Percentiles rank a stretch among this genome's conserved stretches.
Conservation (phyloP, 2,888 invertebrate genomes). For the Sthenelais limicola region DNA sequence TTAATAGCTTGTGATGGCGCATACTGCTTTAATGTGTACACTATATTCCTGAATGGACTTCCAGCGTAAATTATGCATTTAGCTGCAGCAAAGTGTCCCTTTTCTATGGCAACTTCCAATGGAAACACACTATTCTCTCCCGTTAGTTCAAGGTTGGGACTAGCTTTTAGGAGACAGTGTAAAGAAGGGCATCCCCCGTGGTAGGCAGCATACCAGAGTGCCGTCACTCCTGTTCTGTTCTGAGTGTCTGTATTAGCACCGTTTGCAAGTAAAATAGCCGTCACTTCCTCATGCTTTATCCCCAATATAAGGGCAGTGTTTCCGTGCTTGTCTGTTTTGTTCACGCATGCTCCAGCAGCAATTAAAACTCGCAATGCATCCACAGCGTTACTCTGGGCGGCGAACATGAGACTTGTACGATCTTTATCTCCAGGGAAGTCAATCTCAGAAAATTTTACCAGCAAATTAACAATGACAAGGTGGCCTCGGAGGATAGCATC, state of each 20-base stretch:
- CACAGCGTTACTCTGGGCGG: conserved; percentile 4
- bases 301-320: conserved; percentile 28
- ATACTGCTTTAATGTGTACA: conserved; percentile 3
- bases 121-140: conserved; percentile 11
- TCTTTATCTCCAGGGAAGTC: conserved; percentile 16
- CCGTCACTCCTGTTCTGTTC: conserved; percentile 8
- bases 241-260: conserved; percentile 13
- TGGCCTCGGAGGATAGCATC: conserved; percentile 28
- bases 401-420: conserved; percentile 19
- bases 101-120: conserved; percentile 14
- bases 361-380: conserved; percentile 12
- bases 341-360: not conserved
- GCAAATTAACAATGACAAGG: conserved; percentile 9
- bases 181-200: not conserved
- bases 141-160: conserved; percentile 8
- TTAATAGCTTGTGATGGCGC: not conserved
- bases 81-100: conserved; percentile 25
- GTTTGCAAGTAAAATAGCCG: not conserved
- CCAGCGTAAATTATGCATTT: conserved; percentile 29
- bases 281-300: not conserved
- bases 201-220: conserved; percentile 33
- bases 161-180: conserved; percentile 23
- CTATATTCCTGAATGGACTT: not conserved
- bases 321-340: conserved; percentile 9
- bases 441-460: conserved; percentile 14